Evolutionary conservation across 1,140 invertebrate genomes (phyloP), one percentile per base, ranked within the genome.

Genomic region (Adelges cooleyi): DNA sequence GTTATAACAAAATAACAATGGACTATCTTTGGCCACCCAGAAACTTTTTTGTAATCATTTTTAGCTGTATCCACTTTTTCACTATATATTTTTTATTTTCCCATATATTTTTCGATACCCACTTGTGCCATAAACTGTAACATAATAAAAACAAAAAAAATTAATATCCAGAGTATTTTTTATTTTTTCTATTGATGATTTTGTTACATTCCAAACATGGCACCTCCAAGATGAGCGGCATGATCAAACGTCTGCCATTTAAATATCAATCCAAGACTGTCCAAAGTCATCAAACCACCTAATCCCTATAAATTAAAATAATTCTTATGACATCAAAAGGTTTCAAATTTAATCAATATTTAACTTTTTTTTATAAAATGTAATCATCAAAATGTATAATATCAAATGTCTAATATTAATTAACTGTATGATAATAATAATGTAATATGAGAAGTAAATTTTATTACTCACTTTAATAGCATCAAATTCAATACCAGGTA

Each of bases 201-300:
- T 49, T 11, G 84, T 82, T 79, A 94, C 89, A 97, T 82, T 80
- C 95, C 95, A 79, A 87, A 93, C 42, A 92, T 71, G 40, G 89
- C 86, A 54, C 95, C 95, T 51, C 92, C 92, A 69, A 98, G 82
- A 86, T 98, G 95, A 27, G 92, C 95, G n/a, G 94, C 93, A 79
- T 98, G 95, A 73, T 98, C 95, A 74, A 98, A 90, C 66, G 92
- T 81, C 74, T 83, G 85, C 92, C 93, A 98, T n/a, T 89, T 82
- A 22, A 93, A 72, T 5, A 94, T 29, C 38, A 95, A 79, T 18
- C 94, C 94, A 23, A 82, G 77, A 50, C 83, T 74, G 76, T 98
- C 95, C 36, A 97, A 72, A 2, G 81, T 78, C 73, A 97, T 82
- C 48, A 97, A 79, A 10, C 82, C 85, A 79, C 92, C 93, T 29